Evolutionary conservation across 2,797 vertebrate species (phyloP), one percentile per base, ranked within the genome.

Genomic region (Peromyscus aztecus): DNA sequence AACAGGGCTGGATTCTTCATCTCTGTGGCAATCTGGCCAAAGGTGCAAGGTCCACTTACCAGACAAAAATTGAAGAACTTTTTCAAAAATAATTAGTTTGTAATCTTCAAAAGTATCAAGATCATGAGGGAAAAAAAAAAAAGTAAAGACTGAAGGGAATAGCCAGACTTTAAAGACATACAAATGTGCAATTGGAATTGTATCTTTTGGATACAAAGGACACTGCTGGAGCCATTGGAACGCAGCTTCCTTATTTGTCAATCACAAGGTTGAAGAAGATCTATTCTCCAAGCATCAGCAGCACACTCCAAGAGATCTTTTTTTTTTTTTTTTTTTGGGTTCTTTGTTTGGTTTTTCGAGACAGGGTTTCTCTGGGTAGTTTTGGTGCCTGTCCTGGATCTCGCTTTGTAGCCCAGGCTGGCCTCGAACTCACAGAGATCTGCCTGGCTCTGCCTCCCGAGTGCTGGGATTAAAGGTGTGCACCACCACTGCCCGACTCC

Each of bases 61-160:
- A 89, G 78, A 96, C 19, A 61, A 89, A 89, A 77, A 67, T 2
- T n/a, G 55, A 67, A 34, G n/a, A 29, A 59, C 24, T 90, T 49
- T 94, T 77, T 86, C n/a, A 92, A 96, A 65, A 97, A 89, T n/a
- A 97, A 89, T 7, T 77, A 77, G 55, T 63, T 37, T 69, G 3
- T 80, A 91, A 93, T 92, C 19, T 90, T 96, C 84, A 80, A 88
- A 96, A 96, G 61, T 81, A 40, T 84, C 27, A 93, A 97, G 76
- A 86, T 91, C 17, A 83, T 31, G 24, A 49, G 24, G 37, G 40
- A 91, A 85, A 85, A 43, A 93, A 89, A n/a, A n/a, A 10, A 14
- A 89, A 76, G 80, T 37, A 94, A 84, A 86, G 73, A 76, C 67
- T 4, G 31, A 83, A 46, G 37, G 61, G 43, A 86, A 84, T 3